Evolutionary conservation across 64 coral and sea anemone genomes (phyloP), one percentile per base, ranked within the genome.

Genomic region (Trachythela sp.): DNA sequence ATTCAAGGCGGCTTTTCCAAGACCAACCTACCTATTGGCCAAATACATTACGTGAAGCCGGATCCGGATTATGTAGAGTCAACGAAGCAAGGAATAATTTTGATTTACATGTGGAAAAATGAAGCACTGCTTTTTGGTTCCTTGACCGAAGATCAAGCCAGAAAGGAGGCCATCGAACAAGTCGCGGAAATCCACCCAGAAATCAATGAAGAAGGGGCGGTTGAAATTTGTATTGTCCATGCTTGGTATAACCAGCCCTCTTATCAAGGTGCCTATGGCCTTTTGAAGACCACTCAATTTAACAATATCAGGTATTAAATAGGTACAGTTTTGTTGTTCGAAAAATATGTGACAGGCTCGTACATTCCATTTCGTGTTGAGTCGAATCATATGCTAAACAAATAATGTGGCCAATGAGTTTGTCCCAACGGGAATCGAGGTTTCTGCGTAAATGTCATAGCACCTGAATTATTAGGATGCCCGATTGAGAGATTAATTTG

Each of bases 1-100:
- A 91, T 91, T 38, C 41, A 86, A n/a, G 90, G 90, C 27, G 90
- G 90, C 0, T 91, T 91, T 41, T 91, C 90, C 10, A 91, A 85
- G 84, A 91, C 90, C 67, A 86, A 91, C 48, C 90, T 91, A 86
- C 90, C 90, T 14, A 86, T 91, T 18, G 84, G 90, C 0, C 90
- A 91, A 60, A 24, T 91, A 27, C 90, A 91, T 86, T 90, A 90
- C 40, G 45, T 56, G 43, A 34, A 30, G 33, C 84, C 68, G 14
- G 37, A 43, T 39, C 26, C 36, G 22, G 77, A 54, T 32, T 41
- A 56, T 4, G 26, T 68, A 22, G 37, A 35, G 2, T 49, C 40
- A 0, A 80, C 40, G 15, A 40, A 90, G 58, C 58, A 85, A 30
- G 89, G 89, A 22, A 85, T 90, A 18, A 32, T 90, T n/a, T 37